Conservation (phyloP, 1,140 invertebrate genomes). For the Bicyclus anynana region DNA sequence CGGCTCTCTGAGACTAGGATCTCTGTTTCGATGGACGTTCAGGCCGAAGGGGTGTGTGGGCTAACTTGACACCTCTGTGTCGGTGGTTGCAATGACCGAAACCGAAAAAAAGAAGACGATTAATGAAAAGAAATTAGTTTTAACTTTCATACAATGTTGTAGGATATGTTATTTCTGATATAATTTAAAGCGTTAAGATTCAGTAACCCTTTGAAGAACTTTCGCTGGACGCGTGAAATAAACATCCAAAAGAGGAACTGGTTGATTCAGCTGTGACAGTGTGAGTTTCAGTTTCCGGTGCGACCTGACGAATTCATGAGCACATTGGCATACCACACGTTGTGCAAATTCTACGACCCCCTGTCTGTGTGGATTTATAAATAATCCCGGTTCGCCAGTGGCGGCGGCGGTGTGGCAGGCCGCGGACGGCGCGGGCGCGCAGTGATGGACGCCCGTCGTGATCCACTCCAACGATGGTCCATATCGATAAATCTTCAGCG, state of each 20-base stretch:
- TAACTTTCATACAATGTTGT: too few species aligned
- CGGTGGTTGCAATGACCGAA: too few species aligned
- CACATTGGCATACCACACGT: constrained; percentile 59
- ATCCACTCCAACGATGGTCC: constrained; percentile 26
- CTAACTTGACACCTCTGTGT: too few species aligned
- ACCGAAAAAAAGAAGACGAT: too few species aligned
- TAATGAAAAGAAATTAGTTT: too few species aligned
- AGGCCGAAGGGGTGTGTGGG: too few species aligned
- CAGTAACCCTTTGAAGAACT: neutral
- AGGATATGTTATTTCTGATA: too few species aligned
- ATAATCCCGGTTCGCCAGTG: constrained; percentile 71
- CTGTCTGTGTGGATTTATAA: constrained; percentile 74
- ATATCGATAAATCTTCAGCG: constrained; percentile 13
- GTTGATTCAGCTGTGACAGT: constrained; percentile 21
- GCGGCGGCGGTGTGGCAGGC: constrained; percentile 65
- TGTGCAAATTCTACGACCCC: constrained; percentile 75
- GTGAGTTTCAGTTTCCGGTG: constrained; percentile 52
- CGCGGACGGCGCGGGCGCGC: constrained; percentile 72
- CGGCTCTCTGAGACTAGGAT: too few species aligned
- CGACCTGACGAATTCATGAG: constrained; percentile 54
- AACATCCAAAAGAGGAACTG: constrained; percentile 1
- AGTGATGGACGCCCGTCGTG: constrained; percentile 44
- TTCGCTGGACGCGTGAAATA: neutral
- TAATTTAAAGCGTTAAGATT: neutral
- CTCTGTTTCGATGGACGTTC: too few species aligned